These are phyloP conservation scores for Onychomys arenicola DNA, from an alignment of 2,797 vertebrate genomes.

Conservation along the genomic window DNA sequence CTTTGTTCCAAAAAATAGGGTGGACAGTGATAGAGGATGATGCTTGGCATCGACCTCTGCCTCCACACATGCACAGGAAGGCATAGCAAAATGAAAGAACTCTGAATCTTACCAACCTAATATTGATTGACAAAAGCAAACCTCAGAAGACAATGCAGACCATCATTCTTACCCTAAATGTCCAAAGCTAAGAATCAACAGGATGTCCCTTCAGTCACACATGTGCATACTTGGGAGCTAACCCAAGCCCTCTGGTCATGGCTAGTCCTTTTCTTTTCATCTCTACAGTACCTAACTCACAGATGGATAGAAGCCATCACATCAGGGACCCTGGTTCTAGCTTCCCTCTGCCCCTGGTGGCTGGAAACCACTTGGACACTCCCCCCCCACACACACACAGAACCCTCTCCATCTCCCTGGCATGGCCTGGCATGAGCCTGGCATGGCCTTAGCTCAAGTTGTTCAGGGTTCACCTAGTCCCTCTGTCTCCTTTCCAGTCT, in stretches of 20 bases:
- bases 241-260: not conserved
- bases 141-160: not conserved
- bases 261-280: not conserved
- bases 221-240: accelerated
- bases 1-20: not conserved
- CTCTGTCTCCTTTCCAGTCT: not conserved
- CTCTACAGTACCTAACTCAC: not conserved
- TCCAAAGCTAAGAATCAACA: not conserved
- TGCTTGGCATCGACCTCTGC: no score
- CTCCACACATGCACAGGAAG: not conserved
- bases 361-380: not conserved
- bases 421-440: not conserved
- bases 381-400: no score
- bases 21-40: not conserved
- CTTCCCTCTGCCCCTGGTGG: not conserved
- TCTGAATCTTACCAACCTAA: conserved; percentile 9
- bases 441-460: not conserved
- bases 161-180: not conserved
- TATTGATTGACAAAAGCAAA: not conserved
- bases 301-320: not conserved
- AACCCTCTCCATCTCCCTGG: not conserved
- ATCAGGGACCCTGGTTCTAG: not conserved
- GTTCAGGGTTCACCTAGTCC: not conserved
- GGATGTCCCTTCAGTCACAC: not conserved
- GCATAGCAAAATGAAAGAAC: not conserved